Evolutionary conservation across 2,797 vertebrate species (phyloP), one percentile per base, ranked within the genome.

Genomic region (Mormyrus proboscirostris): DNA sequence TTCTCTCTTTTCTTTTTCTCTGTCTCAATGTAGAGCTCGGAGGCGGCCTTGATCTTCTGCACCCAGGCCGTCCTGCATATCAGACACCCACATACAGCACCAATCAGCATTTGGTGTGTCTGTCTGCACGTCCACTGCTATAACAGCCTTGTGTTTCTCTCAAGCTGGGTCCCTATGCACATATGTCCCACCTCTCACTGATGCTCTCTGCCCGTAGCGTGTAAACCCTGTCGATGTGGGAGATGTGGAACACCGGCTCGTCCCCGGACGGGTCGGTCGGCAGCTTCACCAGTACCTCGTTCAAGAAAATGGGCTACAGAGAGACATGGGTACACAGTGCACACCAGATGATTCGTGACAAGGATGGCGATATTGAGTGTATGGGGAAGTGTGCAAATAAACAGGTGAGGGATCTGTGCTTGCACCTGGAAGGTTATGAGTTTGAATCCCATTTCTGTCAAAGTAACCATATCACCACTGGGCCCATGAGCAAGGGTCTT

Each of bases 1-100:
- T 99, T 99, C 93, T 99, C 98, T 53, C 98, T 95, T 94, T 99
- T 99, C 96, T 98, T 99, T 93, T 99, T 99, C 94, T 99, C 98
- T 0, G 98, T 99, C 94, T 99, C 98, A 59, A 99, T 99, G 94
- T 99, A 99, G 91, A 99, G 97, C 88, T 99, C 98, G 1, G 98
- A 99, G 9, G 98, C 98, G 0, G 98, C 98, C 93, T 99, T 99
- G 89, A 99, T 99, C 92, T 99, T 99, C 95, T 99, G 98, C 91
- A 99, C 98, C 98, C 98, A 99, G 55, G 98, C 98, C 5, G 98
- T 99, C 96, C 98, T 99, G 94, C 87, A 90, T 88, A 90, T 89
- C 73, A 79, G 73, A 19, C 16, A n/a, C 16, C 6, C 76, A 19
- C n/a, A 55, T 14, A 50, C 57, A 82, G n/a, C 6, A 55, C 38